phyloP scores from a whole-genome alignment of 2,888 invertebrate species.

The Eueremaeus valkanovi region DNA sequence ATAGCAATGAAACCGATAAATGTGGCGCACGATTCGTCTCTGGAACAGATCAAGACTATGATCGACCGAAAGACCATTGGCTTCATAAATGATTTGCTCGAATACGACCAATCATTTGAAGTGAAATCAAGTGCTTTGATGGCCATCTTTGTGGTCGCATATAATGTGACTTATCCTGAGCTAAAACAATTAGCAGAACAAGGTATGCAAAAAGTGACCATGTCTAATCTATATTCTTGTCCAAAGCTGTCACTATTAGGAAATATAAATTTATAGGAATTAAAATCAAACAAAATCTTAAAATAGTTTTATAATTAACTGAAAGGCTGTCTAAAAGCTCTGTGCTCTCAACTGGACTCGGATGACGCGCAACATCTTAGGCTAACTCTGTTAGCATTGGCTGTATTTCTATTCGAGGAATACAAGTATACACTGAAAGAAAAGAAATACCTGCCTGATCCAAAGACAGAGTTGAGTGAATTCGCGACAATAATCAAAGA shows the following conservation, averaged over 20 bases:
- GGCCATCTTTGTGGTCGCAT: background rate
- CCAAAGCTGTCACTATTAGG: background rate
- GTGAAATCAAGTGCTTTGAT: conserved; percentile 15
- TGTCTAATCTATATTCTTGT: background rate
- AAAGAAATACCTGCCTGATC: background rate
- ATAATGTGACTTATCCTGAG: background rate
- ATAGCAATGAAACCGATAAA: background rate
- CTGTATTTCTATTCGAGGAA: background rate
- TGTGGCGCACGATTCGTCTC: background rate
- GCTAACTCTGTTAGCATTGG: background rate
- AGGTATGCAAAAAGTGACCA: no score
- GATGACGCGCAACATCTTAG: background rate
- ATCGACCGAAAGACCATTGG: background rate
- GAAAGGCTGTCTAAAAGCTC: conserved; percentile 3
- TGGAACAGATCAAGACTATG: background rate
- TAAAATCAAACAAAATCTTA: no score
- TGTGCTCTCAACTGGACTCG: conserved; percentile 16
- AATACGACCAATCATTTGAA: background rate
- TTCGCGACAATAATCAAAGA: background rate
- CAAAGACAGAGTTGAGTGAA: background rate
- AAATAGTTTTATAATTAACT: background rate
- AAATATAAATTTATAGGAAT: no score
- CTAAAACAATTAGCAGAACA: background rate
- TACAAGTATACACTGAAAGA: conserved; percentile 1
- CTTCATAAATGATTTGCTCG: background rate